Base-by-base conservation (phyloP, 2,797 vertebrate species). In the Alosa sapidissima region DNA sequence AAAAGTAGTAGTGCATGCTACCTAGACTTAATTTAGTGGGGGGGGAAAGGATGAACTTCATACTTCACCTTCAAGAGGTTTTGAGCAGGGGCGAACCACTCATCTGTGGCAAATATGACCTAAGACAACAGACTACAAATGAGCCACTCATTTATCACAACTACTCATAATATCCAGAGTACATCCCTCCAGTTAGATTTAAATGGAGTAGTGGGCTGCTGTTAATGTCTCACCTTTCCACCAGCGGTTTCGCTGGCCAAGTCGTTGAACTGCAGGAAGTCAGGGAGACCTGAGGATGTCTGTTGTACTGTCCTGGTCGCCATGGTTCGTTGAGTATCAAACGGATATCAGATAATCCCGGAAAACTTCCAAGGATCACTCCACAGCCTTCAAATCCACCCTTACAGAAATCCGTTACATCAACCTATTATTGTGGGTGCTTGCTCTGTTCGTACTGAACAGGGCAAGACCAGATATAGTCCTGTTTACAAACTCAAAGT, bases 41-140 rank as follows among this genome's bases (percentile, higher is more conserved):
- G 58, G 58, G 24, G 81, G 21, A 68, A 68, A 36, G 13, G 41
- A n/a, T 13, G 33, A 55, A n/a, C 68, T 45, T 49, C 72, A 52
- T 9, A 19, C 6, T 82, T 49, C 84, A 95, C 95, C 94, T 95
- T 96, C 87, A 96, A 91, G 83, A 96, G 92, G 89, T 95, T 96
- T 45, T 86, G 89, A 9, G 93, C 94, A 0, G 95, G 94, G 51
- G 95, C 95, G 24, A 96, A 96, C 94, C 94, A 96, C 81, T 96
- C 95, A 7, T 96, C 95, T 45, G 95, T 93, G 0, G 95, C 94
- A 89, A 96, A 96, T 52, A 96, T 86, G 0, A 95, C 92, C 95
- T 92, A 78, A 78, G 72, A 21, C 16, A 78, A 78, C 68, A 78
- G 72, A 78, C 68, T 45, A 14, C 36, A 45, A 45, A 19, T 78